phyloP scores from a whole-genome alignment of 2,797 vertebrate species.

The Cryptoblepharus egeriae region DNA sequence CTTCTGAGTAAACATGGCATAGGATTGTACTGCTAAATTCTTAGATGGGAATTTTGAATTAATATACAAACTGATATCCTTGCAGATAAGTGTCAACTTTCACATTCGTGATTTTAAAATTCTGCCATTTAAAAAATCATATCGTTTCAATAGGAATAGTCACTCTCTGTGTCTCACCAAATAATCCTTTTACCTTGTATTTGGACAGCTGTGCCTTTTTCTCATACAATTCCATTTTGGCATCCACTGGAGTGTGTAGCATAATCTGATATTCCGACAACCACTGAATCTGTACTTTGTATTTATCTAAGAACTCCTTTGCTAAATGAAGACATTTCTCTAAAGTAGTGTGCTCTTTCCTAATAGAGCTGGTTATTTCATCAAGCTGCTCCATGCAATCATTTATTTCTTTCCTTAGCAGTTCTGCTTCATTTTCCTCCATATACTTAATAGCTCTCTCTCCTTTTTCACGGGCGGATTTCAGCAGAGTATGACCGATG shows the following conservation, averaged over 20 bases:
- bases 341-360: constrained; percentile 85
- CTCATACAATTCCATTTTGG: constrained; percentile 95
- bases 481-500: constrained; percentile 88
- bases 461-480: constrained; percentile 88
- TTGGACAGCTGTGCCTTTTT: constrained; percentile 94
- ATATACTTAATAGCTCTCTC: constrained; percentile 84
- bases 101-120: neutral
- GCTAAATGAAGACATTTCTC: constrained; percentile 88
- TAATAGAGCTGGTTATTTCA: constrained; percentile 85
- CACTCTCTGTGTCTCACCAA: neutral
- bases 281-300: constrained; percentile 89
- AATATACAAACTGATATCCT: neutral
- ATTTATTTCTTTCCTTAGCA: constrained; percentile 84
- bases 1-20: constrained; percentile 14
- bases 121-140: neutral
- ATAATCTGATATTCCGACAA: constrained; percentile 84
- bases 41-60: neutral
- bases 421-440: constrained; percentile 82
- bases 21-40: neutral
- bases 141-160: neutral
- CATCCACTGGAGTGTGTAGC: constrained; percentile 82
- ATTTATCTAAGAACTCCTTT: constrained; percentile 94
- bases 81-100: neutral
- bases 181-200: constrained; percentile 86
- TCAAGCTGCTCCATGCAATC: constrained; percentile 83